Percentiles rank a stretch among this genome's conserved stretches.
These are phyloP conservation scores for Formica exsecta DNA, from an alignment of 1,140 invertebrate species.

Conservation along the genomic window DNA sequence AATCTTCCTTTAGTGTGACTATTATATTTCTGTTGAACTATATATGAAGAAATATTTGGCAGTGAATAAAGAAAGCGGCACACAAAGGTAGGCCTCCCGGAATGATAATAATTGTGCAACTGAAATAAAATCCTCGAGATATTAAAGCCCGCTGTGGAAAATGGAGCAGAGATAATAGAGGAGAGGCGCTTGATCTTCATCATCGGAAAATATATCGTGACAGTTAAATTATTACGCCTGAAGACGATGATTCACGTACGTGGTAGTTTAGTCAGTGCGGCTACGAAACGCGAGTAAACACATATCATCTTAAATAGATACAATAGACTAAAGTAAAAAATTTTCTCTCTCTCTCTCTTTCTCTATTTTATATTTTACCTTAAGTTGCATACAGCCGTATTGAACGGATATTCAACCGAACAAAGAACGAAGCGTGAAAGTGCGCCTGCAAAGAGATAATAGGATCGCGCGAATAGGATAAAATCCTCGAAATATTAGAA, in stretches of 20 bases:
- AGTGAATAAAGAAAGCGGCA: not conserved
- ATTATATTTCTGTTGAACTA: constrained; percentile 7
- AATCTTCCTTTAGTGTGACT: constrained; percentile 4
- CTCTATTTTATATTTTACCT: not conserved
- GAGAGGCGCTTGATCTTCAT: not conserved
- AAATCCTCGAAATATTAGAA: constrained; percentile 45
- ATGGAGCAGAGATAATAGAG: not conserved
- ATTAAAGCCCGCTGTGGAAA: not conserved
- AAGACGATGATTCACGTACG: constrained; percentile 1
- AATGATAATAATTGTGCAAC: constrained; percentile 7
- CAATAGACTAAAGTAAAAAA: not conserved
- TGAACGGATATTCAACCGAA: constrained; percentile 10
- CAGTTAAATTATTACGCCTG: not conserved
- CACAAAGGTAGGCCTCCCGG: not conserved
- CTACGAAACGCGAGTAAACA: not conserved
- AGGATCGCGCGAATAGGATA: constrained; percentile 18
- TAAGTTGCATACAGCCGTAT: not conserved
- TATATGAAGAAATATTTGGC: constrained; percentile 14
- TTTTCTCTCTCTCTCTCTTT: not conserved
- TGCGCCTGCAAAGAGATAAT: constrained; percentile 3
- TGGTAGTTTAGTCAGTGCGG: not conserved
- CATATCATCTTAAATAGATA: constrained; percentile 1
- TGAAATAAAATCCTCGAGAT: constrained; percentile 29
- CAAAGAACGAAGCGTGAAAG: not conserved
- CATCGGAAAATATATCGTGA: constrained; percentile 8